Percentiles rank a stretch among this genome's conserved stretches.
Conservation (phyloP, 1,140 invertebrate species). For the Aphaenogaster rudis region DNA sequence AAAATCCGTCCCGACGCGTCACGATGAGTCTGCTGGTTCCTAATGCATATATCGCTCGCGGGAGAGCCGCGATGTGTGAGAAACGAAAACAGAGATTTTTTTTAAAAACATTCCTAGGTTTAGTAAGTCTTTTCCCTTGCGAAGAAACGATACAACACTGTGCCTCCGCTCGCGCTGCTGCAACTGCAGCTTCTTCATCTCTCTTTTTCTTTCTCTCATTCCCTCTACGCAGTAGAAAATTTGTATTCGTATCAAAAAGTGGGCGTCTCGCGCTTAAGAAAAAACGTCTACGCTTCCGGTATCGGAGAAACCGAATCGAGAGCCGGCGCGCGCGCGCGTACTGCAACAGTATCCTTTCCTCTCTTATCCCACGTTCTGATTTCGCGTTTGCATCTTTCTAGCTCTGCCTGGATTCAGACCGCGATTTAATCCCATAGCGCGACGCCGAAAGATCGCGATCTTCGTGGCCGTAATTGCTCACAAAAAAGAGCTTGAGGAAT, state of each 20-base stretch:
- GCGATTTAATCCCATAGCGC: conserved; percentile 14
- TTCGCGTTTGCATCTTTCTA: conserved; percentile 9
- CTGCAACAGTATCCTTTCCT: conserved; percentile 39
- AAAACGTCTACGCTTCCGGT: conserved; percentile 69
- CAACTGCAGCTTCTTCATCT: conserved; percentile 13
- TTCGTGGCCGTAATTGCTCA: conserved; percentile 28
- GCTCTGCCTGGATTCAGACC: conserved; percentile 5
- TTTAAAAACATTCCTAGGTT: conserved; percentile 19
- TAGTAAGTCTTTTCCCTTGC: conserved; percentile 62
- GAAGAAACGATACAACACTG: conserved; percentile 64
- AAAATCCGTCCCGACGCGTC: conserved; percentile 46
- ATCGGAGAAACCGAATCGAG: conserved; percentile 78
- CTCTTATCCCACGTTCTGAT: conserved; percentile 39
- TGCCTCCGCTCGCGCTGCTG: conserved; percentile 45
- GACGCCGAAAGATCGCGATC: conserved; percentile 37
- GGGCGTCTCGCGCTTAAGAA: conserved; percentile 77
- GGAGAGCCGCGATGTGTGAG: conserved; percentile 31
- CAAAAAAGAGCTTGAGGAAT: not conserved
- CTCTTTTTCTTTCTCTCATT: conserved; percentile 52
- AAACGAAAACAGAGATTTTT: conserved; percentile 34
- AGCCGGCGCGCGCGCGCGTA: conserved; percentile 62
- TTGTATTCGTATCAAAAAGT: conserved; percentile 85
- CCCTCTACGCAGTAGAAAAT: conserved; percentile 83
- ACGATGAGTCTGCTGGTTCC: conserved; percentile 39
- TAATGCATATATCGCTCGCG: conserved; percentile 38